phyloP scores from a whole-genome alignment of 1,140 invertebrate genomes.

The Hetaerina americana region DNA sequence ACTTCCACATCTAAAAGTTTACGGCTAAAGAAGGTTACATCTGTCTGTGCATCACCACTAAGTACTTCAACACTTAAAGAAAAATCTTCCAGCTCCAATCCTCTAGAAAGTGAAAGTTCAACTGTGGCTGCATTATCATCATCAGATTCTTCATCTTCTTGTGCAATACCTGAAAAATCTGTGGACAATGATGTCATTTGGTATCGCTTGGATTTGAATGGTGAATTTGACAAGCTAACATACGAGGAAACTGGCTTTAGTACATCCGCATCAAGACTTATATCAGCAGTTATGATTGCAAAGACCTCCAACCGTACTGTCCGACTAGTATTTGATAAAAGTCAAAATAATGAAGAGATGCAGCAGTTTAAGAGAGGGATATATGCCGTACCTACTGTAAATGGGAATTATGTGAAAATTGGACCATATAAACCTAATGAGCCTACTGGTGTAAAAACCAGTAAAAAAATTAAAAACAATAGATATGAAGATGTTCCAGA shows the following conservation, averaged over 20 bases:
- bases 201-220: neutral
- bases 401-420: neutral
- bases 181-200: neutral
- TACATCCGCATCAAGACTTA: neutral
- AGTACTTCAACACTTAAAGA: too few species aligned
- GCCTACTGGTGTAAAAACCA: neutral
- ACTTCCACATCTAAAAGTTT: too few species aligned
- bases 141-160: neutral
- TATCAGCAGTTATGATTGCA: neutral
- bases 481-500: neutral
- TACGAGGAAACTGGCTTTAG: neutral
- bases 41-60: too few species aligned
- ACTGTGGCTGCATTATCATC: too few species aligned
- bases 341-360: neutral
- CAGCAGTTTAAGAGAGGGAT: neutral
- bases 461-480: neutral
- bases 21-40: too few species aligned
- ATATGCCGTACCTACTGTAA: neutral
- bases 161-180: neutral
- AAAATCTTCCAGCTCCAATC: too few species aligned
- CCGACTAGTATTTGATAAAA: neutral
- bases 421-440: neutral
- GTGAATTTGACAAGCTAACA: neutral
- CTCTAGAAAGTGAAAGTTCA: too few species aligned
- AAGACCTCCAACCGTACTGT: neutral